These are phyloP conservation scores for Ceuthmochares aereus DNA, from an alignment of 2,113 vertebrate species.

Conservation along the genomic window DNA sequence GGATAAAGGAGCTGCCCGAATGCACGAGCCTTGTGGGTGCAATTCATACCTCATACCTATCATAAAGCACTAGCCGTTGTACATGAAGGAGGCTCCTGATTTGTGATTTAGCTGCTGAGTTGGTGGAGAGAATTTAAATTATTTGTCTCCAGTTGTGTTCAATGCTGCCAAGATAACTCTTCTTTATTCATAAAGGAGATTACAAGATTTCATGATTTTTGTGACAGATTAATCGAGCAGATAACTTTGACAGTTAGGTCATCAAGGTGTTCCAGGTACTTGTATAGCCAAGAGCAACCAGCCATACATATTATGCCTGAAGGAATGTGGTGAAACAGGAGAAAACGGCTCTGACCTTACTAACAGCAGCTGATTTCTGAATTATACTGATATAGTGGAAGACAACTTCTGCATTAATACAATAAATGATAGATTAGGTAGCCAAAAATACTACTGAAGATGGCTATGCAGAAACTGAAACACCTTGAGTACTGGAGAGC, in stretches of 20 bases:
- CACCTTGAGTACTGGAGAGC: neutral
- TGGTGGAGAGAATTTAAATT: neutral
- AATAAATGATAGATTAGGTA: neutral
- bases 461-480: neutral
- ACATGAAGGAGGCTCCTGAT: neutral
- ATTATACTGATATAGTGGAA: neutral
- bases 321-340: neutral
- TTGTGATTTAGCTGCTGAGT: neutral
- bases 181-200: neutral
- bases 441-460: neutral
- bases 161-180: neutral
- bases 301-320: neutral
- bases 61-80: neutral
- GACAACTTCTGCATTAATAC: neutral
- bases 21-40: neutral
- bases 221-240: neutral
- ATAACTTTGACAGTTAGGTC: neutral
- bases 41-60: neutral
- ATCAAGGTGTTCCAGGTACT: neutral
- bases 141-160: neutral
- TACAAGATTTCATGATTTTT: neutral
- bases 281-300: neutral
- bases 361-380: neutral
- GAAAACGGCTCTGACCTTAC: neutral
- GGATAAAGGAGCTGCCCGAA: neutral